Base-by-base conservation (phyloP, 2,113 vertebrate species). In the Poeciliopsis occidentalis region DNA sequence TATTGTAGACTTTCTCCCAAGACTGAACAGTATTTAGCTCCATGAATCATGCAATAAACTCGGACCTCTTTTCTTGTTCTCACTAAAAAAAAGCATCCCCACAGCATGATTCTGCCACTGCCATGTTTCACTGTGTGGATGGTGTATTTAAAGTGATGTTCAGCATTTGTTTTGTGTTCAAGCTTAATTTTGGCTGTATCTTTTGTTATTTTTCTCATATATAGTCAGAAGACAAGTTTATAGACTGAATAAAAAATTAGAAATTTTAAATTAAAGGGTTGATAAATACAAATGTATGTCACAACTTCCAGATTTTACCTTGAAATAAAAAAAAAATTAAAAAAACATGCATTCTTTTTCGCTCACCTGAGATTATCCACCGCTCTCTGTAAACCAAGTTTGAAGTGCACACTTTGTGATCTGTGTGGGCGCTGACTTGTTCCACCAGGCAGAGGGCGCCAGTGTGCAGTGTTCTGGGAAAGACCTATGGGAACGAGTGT, bases 401-500 rank as follows among this genome's bases (percentile, higher is more conserved):
- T 61, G 62, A 39, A 34, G n/a, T 22, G 66, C 47, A 64, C 22
- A 31, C 1, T 60, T n/a, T n/a, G 5, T 37, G 26, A 63, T 76
- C 22, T 60, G 19, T 72, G 13, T 77, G n/a, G 75, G 78, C 79
- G 81, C 32, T 80, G 67, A 41, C 88, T 81, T 27, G 1, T 80
- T 41, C 51, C 8, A 81, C 69, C 82, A 95, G 93, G 73, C 88
- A 94, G 93, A 88, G 85, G 91, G 89, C 81, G 69, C 89, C 94
- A 91, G 94, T 94, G 91, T 95, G 94, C 86, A 95, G 94, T 27
- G 89, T 94, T 84, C 44, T 93, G 30, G 94, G 94, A 47, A 93
- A 91, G 69, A 94, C 92, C n/a, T 94, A 92, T 75, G 67, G 71
- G 64, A 95, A 85, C 10, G 79, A 93, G 71, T 94, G 94, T 88